Evolutionary conservation across 2,113 vertebrate species (phyloP).

Genomic region (Caracal caracal): DNA sequence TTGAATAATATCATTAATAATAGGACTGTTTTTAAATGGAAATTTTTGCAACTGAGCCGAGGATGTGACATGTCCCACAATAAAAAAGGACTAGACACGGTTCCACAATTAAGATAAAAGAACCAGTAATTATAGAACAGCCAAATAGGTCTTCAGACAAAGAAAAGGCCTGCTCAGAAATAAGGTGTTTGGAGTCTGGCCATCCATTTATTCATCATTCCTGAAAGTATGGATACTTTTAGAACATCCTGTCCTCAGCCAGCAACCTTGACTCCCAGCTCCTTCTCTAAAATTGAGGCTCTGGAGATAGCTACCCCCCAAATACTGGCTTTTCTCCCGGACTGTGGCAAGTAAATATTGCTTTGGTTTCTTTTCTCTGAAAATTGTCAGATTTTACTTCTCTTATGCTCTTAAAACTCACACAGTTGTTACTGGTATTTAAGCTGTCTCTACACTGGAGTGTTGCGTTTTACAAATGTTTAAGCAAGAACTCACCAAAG

Average conservation of each 20-base stretch:
- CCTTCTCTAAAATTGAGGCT: constrained; percentile 9
- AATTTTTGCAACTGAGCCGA: constrained; percentile 53
- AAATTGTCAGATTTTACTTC: constrained; percentile 32
- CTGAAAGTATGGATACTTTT: constrained; percentile 18
- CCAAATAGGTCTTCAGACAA: constrained; percentile 36
- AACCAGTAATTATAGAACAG: constrained; percentile 62
- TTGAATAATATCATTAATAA: constrained; percentile 59
- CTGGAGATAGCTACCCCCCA: not conserved
- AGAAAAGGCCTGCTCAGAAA: not conserved
- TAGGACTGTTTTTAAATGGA: constrained; percentile 30
- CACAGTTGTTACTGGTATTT: not conserved
- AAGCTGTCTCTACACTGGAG: not conserved
- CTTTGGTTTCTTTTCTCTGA: constrained; percentile 54
- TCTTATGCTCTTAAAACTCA: not conserved
- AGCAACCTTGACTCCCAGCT: not conserved
- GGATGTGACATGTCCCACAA: constrained; percentile 33
- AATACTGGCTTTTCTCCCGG: constrained; percentile 57
- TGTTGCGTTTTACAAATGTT: not conserved
- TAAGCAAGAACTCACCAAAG: not conserved
- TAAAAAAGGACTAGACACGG: not conserved
- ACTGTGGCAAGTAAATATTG: constrained; percentile 9
- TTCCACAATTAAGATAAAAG: constrained; percentile 63
- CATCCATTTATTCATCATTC: not conserved
- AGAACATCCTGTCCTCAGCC: constrained; percentile 35
- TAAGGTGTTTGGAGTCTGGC: constrained; percentile 30